Evolutionary conservation across 2,113 vertebrate genomes (phyloP), one percentile per base, ranked within the genome.

Genomic region (Sprattus sprattus): DNA sequence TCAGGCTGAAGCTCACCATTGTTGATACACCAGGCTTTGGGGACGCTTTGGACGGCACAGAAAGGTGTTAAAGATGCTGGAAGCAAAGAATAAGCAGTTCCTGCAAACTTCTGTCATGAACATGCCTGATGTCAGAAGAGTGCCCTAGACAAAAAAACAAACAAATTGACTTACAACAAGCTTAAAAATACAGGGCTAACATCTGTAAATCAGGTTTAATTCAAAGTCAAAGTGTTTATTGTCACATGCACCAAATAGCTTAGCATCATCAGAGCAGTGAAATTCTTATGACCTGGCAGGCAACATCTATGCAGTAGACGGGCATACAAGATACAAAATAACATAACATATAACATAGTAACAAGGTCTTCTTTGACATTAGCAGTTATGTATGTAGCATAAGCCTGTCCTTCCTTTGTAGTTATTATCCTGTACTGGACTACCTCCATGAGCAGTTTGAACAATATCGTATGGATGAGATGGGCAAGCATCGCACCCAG

Each of bases 21-120:
- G 71, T 78, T 28, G 71, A 78, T 11, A 78, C 71, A 39, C 71
- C 71, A 39, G 71, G 71, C 11, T 78, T 78, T 39, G 71, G 71
- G 32, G 71, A 78, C 6, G 71, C 71, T 15, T 39, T 78, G 71
- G 71, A 78, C 71, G 0, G 13, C 71, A 32, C 28, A 39, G 32
- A 39, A 4, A 78, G 71, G 71, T 78, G 71, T 15, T 28, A 16
- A 15, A 54, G 15, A 1, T 71, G 10, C 3, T 32, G 32, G 32
- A 2, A 9, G 47, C 8, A 49, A 49, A 49, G 47, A 2, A 64
- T 22, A 25, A 7, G 60, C 60, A n/a, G 22, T 25, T 64, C 22
- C 0, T 64, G n/a, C 22, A 64, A 13, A 57, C 13, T 18, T 67
- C n/a, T 67, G 64, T 28, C 10, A 67, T 2, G 64, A 67, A 11